These are phyloP conservation scores for Montifringilla adamsi DNA, from an alignment of 2,113 vertebrate species.

Conservation along the genomic window DNA sequence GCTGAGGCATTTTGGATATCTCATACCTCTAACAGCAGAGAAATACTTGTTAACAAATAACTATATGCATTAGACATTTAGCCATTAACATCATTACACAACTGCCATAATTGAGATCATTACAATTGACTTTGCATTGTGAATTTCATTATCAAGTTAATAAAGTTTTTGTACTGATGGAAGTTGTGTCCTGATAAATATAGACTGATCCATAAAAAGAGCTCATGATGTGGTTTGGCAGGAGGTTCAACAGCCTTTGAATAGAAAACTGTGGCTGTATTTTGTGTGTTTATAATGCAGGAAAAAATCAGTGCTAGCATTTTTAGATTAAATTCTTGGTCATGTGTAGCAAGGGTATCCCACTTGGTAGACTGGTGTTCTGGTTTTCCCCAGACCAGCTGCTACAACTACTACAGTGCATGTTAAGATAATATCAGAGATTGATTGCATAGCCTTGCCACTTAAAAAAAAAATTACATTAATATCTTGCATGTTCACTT, in stretches of 20 bases:
- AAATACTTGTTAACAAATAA: neutral
- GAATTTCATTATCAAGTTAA: neutral
- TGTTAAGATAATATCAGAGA: neutral
- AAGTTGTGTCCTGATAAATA: neutral
- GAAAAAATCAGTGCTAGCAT: neutral
- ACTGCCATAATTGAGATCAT: neutral
- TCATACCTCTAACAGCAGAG: neutral
- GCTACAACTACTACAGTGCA: neutral
- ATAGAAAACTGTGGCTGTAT: neutral
- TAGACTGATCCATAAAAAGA: neutral
- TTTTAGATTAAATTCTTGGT: neutral
- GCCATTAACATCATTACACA: neutral
- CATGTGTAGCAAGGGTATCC: neutral
- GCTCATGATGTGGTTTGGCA: neutral
- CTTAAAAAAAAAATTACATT: neutral
- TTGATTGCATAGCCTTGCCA: neutral
- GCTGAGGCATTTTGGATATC: neutral
- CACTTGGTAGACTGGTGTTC: neutral
- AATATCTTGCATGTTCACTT: neutral
- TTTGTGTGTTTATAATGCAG: neutral
- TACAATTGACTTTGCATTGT: neutral
- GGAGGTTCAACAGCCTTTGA: neutral
- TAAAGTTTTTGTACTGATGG: neutral
- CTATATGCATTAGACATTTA: neutral
- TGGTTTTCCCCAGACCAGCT: neutral